Evolutionary conservation across 2,797 vertebrate genomes (phyloP).

Genomic region (Gymnoscopelus microlampas): DNA sequence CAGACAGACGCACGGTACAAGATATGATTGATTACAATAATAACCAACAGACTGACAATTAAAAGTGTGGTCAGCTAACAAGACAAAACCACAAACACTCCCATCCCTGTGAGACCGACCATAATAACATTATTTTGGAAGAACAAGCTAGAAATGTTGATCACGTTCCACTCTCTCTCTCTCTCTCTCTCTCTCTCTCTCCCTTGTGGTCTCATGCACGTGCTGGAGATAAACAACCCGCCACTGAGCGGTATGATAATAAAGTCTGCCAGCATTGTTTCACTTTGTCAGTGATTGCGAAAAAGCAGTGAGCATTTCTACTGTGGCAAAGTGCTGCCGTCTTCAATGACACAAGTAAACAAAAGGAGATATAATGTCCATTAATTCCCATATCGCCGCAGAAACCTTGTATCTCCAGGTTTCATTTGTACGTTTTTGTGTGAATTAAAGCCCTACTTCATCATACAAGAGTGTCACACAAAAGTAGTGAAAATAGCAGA

Average conservation of each 20-base stretch:
- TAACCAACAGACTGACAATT: constrained; percentile 43
- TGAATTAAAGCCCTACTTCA: too few relatives aligned
- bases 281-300: constrained; percentile 73
- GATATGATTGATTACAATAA: constrained; percentile 46
- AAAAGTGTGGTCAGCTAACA: constrained; percentile 55
- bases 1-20: constrained; percentile 3
- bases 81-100: constrained; percentile 54
- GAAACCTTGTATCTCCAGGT: too few relatives aligned
- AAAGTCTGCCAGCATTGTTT: constrained; percentile 61
- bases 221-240: constrained; percentile 63
- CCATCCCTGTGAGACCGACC: constrained; percentile 46
- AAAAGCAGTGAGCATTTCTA: constrained; percentile 58
- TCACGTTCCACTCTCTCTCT: constrained; percentile 36
- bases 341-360: constrained; percentile 50
- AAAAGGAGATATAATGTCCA: constrained; percentile 54
- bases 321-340: constrained; percentile 45
- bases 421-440: too few relatives aligned
- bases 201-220: constrained; percentile 30
- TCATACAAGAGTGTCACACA: too few relatives aligned
- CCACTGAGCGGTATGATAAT: constrained; percentile 64
- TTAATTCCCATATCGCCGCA: constrained; percentile 50
- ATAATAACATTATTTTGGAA: constrained; percentile 43
- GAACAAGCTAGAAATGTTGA: constrained; percentile 51
- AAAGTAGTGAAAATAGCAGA: too few relatives aligned
- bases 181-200: constrained; percentile 21